A percentile compares a stretch with the other conserved stretches of the same genome.
Conservation (phyloP, 2,888 invertebrate genomes). For the Macrophya annulata region DNA sequence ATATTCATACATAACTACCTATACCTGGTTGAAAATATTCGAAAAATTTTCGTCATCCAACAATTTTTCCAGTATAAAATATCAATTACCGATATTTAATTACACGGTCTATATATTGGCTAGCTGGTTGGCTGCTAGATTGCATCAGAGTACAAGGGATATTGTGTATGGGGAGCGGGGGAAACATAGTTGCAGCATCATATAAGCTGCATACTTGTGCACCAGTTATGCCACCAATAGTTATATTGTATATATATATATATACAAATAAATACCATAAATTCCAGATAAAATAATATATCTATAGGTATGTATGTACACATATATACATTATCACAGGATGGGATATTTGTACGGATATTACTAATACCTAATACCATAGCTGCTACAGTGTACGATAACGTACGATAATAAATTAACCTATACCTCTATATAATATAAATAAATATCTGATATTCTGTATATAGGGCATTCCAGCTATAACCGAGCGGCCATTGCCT, state of each 20-base stretch:
- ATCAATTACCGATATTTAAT: constrained; percentile 51
- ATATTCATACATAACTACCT: not conserved
- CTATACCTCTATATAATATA: too few species aligned
- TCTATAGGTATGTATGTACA: too few species aligned
- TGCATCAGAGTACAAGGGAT: too few species aligned
- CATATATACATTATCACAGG: not conserved
- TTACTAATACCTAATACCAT: not conserved
- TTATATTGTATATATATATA: not conserved
- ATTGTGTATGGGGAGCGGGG: not conserved
- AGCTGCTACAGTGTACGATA: too few species aligned
- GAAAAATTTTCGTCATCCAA: not conserved
- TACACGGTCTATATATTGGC: constrained; percentile 9
- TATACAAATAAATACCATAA: not conserved
- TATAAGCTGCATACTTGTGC: not conserved
- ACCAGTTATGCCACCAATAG: not conserved
- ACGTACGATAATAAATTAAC: too few species aligned
- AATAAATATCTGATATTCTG: too few species aligned
- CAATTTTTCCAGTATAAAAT: not conserved
- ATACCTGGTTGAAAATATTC: not conserved
- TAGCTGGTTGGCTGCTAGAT: too few species aligned
- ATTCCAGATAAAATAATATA: not conserved
- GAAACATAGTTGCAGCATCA: not conserved
- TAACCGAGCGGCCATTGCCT: too few species aligned
- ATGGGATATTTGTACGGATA: not conserved
- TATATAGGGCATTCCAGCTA: too few species aligned